Evolutionary conservation across 2,797 vertebrate genomes (phyloP), one percentile per base, ranked within the genome.

Genomic region (Catostomus latipinnis): DNA sequence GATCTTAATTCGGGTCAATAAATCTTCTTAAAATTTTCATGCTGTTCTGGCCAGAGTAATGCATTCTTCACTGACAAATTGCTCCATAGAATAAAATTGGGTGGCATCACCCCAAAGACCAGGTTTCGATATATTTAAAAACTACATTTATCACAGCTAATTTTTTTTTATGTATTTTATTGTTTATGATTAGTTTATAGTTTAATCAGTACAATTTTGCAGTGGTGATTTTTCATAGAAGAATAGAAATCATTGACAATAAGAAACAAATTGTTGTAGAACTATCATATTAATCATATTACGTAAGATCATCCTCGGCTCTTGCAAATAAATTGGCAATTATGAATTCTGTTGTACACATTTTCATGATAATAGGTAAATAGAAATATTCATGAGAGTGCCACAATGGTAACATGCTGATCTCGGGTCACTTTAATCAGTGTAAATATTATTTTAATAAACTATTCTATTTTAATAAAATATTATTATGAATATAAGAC

Each of bases 1-100:
- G 86, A 48, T 61, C 60, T 78, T 85, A 85, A 84, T 87, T 82
- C 66, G 46, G 80, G 80, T 82, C 83, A 85, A 85, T 78, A 60
- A 71, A 87, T 85, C 74, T 81, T 78, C 74, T 78, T 81, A 81
- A 74, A 22, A 81, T 85, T 74, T 81, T 67, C 86, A 67, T 82
- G 82, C 74, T 78, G 34, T 78, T 69, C 71, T 75, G 74, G 70
- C 69, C 79, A 71, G 74, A 82, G 66, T 45, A 76, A 81, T 65
- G 61, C 71, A 75, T 72, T 74, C 53, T 80, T 81, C 74, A 66
- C 49, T 45, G 60, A 56, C 69, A 79, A 62, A 81, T 63, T 70
- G 67, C 46, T 63, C 62, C 45, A 56, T 48, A 14, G 14, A 68
- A n/a, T 48, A 10, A 46, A 43, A 46, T 56, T 14, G 10, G 6